Conservation (phyloP, 2,113 vertebrate species). For the Engraulis encrasicolus region DNA sequence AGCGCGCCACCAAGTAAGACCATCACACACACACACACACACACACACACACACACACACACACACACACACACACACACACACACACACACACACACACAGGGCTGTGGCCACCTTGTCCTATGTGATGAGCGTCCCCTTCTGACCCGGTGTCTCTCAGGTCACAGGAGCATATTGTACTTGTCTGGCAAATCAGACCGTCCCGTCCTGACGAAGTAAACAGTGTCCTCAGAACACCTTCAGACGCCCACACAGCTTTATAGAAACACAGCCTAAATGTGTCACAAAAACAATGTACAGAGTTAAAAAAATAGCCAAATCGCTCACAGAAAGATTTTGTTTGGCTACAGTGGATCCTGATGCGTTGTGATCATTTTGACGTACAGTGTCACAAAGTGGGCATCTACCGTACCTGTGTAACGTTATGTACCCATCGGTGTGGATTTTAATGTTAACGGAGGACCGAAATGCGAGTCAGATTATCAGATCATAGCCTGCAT, state of each 20-base stretch:
- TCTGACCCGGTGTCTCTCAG: neutral
- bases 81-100: too few relatives aligned
- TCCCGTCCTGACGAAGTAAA: neutral
- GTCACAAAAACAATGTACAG: neutral
- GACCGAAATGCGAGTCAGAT: too few relatives aligned
- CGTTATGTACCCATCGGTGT: too few relatives aligned
- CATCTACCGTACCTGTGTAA: too few relatives aligned
- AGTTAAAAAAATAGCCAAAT: neutral
- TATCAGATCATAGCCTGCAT: too few relatives aligned
- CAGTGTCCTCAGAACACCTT: neutral
- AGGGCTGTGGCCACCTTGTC: neutral
- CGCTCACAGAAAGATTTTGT: neutral
- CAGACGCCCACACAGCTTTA: neutral
- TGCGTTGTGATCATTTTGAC: too few relatives aligned
- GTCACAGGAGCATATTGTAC: neutral
- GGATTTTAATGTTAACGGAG: too few relatives aligned
- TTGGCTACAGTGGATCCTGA: too few relatives aligned
- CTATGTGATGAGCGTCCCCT: neutral
- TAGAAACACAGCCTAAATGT: neutral
- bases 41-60: too few relatives aligned
- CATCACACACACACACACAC: too few relatives aligned
- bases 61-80: too few relatives aligned
- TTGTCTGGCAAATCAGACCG: neutral
- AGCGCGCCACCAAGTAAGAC: conserved; percentile 86
- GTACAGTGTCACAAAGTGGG: too few relatives aligned